Conservation (phyloP, 2,113 vertebrate genomes). For the Onychostoma macrolepis region DNA sequence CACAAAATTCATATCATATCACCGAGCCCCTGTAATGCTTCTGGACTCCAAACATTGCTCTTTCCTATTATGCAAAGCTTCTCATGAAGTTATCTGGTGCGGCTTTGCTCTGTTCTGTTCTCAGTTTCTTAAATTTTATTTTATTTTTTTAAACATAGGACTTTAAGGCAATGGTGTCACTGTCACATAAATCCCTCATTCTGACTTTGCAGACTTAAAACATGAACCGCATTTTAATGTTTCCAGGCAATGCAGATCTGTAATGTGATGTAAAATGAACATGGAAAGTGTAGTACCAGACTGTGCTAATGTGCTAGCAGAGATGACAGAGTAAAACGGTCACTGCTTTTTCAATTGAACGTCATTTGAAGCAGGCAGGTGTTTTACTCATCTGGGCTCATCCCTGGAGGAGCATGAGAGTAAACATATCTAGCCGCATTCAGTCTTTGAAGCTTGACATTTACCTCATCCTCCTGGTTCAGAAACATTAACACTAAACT, state of each 20-base stretch:
- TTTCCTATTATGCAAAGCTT: not conserved
- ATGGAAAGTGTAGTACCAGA: not conserved
- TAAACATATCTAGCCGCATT: constrained; percentile 49
- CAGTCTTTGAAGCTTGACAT: constrained; percentile 44
- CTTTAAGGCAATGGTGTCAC: not conserved
- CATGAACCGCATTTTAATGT: not conserved
- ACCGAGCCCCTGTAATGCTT: not conserved
- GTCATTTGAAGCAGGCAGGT: constrained; percentile 32
- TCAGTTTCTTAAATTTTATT: too few species aligned
- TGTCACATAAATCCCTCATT: not conserved
- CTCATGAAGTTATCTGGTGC: not conserved
- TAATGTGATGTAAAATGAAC: not conserved
- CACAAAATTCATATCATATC: not conserved
- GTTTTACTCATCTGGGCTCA: constrained; percentile 42
- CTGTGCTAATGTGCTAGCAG: not conserved
- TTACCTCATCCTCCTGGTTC: constrained; percentile 39
- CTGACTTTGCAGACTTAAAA: not conserved
- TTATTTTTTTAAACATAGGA: not conserved
- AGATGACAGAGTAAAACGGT: constrained; percentile 20
- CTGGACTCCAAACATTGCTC: not conserved
- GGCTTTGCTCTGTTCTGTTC: too few species aligned
- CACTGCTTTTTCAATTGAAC: constrained; percentile 36
- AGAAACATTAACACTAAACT: constrained; percentile 42
- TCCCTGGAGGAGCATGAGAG: constrained; percentile 36
- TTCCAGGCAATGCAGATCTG: not conserved